Base-by-base conservation (phyloP, 2,888 invertebrate genomes). In the Chrysodeixis includens region DNA sequence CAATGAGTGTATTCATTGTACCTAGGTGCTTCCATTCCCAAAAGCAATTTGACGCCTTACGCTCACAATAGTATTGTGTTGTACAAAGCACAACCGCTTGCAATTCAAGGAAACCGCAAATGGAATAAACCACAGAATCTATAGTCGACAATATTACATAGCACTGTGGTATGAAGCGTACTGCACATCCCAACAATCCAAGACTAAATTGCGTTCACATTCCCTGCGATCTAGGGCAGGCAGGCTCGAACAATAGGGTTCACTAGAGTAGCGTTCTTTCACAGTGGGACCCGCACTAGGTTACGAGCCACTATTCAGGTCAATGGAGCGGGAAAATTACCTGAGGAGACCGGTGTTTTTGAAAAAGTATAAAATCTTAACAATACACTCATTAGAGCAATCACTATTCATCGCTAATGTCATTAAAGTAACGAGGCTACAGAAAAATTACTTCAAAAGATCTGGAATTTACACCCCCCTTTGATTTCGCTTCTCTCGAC, bases 171-270 rank as follows among this genome's bases (percentile, higher is more conserved):
- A 79, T 66, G 75, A 71, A 69, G 68, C 71, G 83, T 82, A 81
- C 82, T 83, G 88, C 85, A 88, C 88, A 90, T 90, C 89, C 87
- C 88, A 87, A 92, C 93, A 92, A 93, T 92, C 86, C 87, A 81
- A 76, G 85, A 82, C 89, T 90, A 93, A 91, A 93, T 93, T 93
- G 93, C 92, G 90, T 91, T 91, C 92, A 87, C 92, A 93, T 93
- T 93, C 92, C 90, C 72, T 56, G 78, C 87, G 84, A 94, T 93
- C 90, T 93, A 90, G 93, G 93, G 84, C 93, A 88, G 79, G 78
- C 77, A 74, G 67, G 72, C 79, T 71, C 83, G 87, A 90, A 93
- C 93, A 93, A 93, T 92, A 84, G 88, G 84, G 86, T 83, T 86
- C 86, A 83, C 83, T 88, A 77, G 87, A 90, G 90, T 85, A 90